Conservation (phyloP, 2,888 invertebrate genomes). For the Lacanobia oleracea region DNA sequence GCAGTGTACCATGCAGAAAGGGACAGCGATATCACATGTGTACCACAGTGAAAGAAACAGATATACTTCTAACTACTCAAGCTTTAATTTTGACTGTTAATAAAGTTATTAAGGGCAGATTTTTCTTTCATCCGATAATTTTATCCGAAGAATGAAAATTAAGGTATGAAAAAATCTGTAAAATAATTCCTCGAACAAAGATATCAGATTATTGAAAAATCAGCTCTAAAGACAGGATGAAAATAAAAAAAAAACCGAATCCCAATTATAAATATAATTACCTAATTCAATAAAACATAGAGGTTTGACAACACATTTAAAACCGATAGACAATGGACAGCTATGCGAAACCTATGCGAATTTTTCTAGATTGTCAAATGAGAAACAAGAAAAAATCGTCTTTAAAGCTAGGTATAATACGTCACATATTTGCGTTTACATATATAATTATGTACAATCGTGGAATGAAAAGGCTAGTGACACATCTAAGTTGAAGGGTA, state of each 20-base stretch:
- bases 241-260: slow-evolving; percentile 11
- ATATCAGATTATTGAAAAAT: background rate
- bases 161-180: background rate
- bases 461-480: slow-evolving; percentile 10
- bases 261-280: slow-evolving; percentile 14
- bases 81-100: slow-evolving; percentile 58
- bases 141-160: background rate
- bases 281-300: slow-evolving; percentile 9
- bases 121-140: background rate
- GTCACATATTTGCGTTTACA: background rate
- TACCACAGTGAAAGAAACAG: slow-evolving; percentile 70
- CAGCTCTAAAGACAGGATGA: background rate
- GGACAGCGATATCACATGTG: slow-evolving; percentile 66
- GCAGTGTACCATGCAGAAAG: slow-evolving; percentile 80
- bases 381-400: slow-evolving; percentile 1
- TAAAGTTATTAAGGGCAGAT: background rate
- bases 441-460: background rate
- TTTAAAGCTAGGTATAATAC: slow-evolving; percentile 7
- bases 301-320: slow-evolving; percentile 13
- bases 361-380: background rate
- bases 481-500: too few relatives aligned
- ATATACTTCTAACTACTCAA: slow-evolving; percentile 70
- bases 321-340: slow-evolving; percentile 10
- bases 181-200: background rate
- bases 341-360: background rate